Evolutionary conservation across 2,113 vertebrate species (phyloP).

Genomic region (Proterorhinus semilunaris): DNA sequence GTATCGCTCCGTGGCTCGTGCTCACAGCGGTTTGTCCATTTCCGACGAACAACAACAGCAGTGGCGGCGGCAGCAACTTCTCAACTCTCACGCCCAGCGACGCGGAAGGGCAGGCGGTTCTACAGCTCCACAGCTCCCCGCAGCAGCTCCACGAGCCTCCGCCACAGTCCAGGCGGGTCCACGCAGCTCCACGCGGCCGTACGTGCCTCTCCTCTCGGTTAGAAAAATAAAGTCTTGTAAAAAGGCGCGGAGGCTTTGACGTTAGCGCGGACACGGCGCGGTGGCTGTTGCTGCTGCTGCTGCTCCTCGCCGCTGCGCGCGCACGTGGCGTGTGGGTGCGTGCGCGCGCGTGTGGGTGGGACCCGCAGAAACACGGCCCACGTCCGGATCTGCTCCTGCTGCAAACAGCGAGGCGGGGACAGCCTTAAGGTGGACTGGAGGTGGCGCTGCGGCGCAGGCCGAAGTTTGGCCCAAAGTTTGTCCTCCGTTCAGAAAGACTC

Average conservation of each 20-base stretch:
- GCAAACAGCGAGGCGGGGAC: slow-evolving; percentile 9
- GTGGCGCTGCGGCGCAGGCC: too few relatives aligned
- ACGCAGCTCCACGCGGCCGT: neutral
- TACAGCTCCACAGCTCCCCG: neutral
- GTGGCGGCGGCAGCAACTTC: neutral
- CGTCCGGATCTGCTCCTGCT: slow-evolving; percentile 5
- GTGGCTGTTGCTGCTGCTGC: slow-evolving; percentile 4
- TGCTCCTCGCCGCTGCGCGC: neutral
- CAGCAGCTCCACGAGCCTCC: neutral
- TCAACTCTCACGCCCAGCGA: slow-evolving; percentile 1
- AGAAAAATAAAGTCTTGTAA: neutral
- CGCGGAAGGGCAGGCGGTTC: neutral
- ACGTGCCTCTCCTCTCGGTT: neutral
- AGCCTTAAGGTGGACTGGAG: slow-evolving; percentile 2
- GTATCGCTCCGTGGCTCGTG: neutral
- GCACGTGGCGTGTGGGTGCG: slow-evolving; percentile 6
- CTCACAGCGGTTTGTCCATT: slow-evolving; percentile 12
- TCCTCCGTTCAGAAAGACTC: too few relatives aligned
- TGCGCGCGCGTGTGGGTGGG: slow-evolving; percentile 12
- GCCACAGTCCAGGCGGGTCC: neutral
- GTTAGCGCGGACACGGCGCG: neutral
- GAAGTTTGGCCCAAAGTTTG: neutral
- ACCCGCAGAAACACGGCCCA: slow-evolving; percentile 8
- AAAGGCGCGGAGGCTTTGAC: neutral
- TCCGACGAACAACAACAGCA: neutral